A percentile compares a stretch with the other conserved stretches of the same genome.
phyloP scores from a whole-genome alignment of 2,888 invertebrate genomes.

The Adela reaumurella region DNA sequence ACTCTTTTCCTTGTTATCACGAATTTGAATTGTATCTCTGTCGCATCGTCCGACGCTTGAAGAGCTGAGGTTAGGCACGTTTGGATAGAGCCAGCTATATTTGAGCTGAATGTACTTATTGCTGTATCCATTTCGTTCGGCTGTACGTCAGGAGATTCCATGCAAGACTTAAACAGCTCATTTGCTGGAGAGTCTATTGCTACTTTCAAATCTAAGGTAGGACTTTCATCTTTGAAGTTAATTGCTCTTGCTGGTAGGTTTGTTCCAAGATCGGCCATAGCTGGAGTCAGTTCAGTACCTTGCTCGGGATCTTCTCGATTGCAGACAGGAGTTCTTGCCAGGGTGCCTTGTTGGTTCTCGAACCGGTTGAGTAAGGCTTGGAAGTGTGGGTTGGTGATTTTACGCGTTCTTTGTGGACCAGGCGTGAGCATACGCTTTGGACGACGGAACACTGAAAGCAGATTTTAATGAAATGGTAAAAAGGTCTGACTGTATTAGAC shows the following conservation, averaged over 20 bases:
- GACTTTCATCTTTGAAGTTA: constrained; percentile 46
- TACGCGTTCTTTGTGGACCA: constrained; percentile 35
- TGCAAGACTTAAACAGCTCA: constrained; percentile 38
- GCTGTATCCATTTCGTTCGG: constrained; percentile 21
- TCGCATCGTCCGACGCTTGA: constrained; percentile 35
- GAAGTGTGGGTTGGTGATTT: constrained; percentile 35
- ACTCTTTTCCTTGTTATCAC: constrained; percentile 42
- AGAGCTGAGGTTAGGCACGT: constrained; percentile 34
- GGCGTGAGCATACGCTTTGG: constrained; percentile 48
- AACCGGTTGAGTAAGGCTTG: constrained; percentile 46
- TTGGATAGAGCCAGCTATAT: constrained; percentile 36
- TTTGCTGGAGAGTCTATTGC: constrained; percentile 29
- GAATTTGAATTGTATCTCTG: constrained; percentile 48
- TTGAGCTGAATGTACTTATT: constrained; percentile 33
- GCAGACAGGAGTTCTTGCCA: constrained; percentile 30
- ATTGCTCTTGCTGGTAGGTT: constrained; percentile 40
- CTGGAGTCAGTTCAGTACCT: constrained; percentile 31
- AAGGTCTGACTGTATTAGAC: too few relatives aligned
- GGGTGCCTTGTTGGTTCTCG: constrained; percentile 31
- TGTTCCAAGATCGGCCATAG: constrained; percentile 25
- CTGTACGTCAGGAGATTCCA: constrained; percentile 23
- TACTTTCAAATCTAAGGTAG: constrained; percentile 20
- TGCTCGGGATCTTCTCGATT: constrained; percentile 19
- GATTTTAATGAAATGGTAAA: too few relatives aligned
- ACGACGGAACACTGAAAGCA: constrained; percentile 41